Conservation (phyloP, 2,888 invertebrate genomes). For the Lydus trimaculatus region DNA sequence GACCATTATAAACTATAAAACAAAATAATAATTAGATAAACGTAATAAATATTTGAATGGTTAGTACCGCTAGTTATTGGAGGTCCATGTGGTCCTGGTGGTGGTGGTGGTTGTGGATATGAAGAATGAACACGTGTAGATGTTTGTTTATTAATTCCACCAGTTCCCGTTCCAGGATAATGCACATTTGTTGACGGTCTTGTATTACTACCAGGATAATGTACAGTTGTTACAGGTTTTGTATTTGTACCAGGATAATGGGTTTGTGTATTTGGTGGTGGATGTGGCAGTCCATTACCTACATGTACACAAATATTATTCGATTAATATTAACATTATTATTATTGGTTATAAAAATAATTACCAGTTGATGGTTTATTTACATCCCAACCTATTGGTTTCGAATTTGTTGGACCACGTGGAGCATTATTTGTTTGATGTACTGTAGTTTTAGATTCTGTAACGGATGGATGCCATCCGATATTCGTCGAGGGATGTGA, state of each 20-base stretch:
- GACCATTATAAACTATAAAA: conserved; percentile 9
- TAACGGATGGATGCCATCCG: neutral
- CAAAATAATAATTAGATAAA: neutral
- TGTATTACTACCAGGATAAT: neutral
- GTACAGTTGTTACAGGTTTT: neutral
- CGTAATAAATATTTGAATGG: no score
- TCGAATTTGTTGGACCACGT: neutral
- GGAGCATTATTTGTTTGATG: neutral
- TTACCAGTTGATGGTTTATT: neutral
- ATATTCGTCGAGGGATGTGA: conserved; percentile 4
- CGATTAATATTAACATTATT: no score
- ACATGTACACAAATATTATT: neutral
- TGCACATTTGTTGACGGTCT: neutral
- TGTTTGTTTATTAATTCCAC: neutral
- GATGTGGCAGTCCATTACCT: neutral
- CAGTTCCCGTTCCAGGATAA: neutral
- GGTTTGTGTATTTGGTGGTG: conserved; percentile 3
- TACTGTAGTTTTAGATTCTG: neutral
- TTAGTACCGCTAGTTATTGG: neutral
- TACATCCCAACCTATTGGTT: neutral
- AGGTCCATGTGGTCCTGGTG: conserved; percentile 20
- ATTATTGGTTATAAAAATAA: neutral
- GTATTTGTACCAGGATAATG: neutral
- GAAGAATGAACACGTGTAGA: neutral
- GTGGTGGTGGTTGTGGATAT: neutral